Base-by-base conservation (phyloP, 1,140 invertebrate species). In the Aphelenchoides fujianensis region DNA sequence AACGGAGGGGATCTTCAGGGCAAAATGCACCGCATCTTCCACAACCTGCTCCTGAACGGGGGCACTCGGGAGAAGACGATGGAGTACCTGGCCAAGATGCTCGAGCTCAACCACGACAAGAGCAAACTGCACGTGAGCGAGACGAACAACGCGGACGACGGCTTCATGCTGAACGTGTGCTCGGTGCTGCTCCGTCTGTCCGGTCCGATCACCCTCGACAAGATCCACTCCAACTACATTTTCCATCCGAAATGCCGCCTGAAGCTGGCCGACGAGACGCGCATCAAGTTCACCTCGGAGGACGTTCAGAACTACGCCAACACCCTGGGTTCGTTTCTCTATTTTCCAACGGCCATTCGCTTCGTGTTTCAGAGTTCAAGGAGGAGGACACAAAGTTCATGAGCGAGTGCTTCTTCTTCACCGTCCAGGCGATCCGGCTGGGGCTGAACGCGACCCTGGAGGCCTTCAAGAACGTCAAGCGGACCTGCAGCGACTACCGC, bases 341-440 rank as follows among this genome's bases (percentile, higher is more conserved):
- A 12, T 16, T 12, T 48, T 23, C 23, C 12, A 48, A 12, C 23
- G 41, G 12, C 23, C 41, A 48, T 48, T 48, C 12, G 23, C 12
- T 48, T 48, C 23, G 41, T 67, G 61, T 69, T 79, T 23, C 32
- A 86, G 35, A 83, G 77, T 19, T 88, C 89, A 79, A 12, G 1
- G 63, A 85, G 86, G 54, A 91, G 90, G 89, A 88, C 88, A 41
- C 82, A 0, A 96, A 94, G 82, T 97, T 98, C 86, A 90, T 92
- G 31, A 97, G 94, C 0, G 92, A 95, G 76, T 97, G 94, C 84
- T 97, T 95, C 92, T 97, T 95, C 85, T 86, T 97, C 32, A 96
- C 94, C 0, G 87, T 97, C 12, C 92, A 95, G 83, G 92, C 91
- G 82, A 93, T 97, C 86, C 93, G 97, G 84, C 88, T 97, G 48